These are phyloP conservation scores for Lasioglossum baleicum DNA, from an alignment of 1,140 invertebrate genomes.

Conservation along the genomic window DNA sequence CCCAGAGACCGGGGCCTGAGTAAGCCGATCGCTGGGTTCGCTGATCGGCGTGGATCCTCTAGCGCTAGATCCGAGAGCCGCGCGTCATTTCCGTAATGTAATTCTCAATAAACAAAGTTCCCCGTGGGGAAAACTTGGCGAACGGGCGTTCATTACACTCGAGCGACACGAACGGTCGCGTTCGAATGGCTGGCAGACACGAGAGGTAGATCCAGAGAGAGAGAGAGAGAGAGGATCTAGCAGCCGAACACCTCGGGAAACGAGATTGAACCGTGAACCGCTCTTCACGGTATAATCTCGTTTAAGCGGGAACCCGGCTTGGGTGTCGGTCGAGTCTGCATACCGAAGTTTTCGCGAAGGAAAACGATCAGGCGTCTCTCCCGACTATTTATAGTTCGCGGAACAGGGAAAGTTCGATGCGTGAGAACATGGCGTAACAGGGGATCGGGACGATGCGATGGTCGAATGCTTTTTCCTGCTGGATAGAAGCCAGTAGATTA, in stretches of 20 bases:
- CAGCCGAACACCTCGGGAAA: neutral
- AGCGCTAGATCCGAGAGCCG: neutral
- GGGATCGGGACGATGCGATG: conserved; percentile 18
- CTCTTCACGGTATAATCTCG: conserved; percentile 3
- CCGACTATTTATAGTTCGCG: neutral
- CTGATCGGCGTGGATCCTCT: neutral
- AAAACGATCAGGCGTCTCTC: neutral
- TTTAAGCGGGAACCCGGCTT: neutral
- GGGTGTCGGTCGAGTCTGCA: neutral
- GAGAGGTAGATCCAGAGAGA: neutral
- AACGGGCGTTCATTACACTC: conserved; percentile 16
- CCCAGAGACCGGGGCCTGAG: neutral
- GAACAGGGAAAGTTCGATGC: neutral
- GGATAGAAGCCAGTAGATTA: conserved; percentile 58
- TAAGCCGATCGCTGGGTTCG: conserved; percentile 6
- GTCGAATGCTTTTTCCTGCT: conserved; percentile 50
- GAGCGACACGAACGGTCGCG: conserved; percentile 5
- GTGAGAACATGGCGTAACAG: conserved; percentile 37
- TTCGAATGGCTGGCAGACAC: conserved; percentile 16
- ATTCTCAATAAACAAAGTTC: conserved; percentile 44
- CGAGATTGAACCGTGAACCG: conserved; percentile 15
- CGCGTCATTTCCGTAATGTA: conserved; percentile 39
- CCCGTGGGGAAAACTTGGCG: conserved; percentile 14
- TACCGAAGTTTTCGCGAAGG: neutral
- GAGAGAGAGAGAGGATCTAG: neutral